These are phyloP conservation scores for Sinelater perroti DNA, from an alignment of 2,888 invertebrate genomes.

Conservation along the genomic window DNA sequence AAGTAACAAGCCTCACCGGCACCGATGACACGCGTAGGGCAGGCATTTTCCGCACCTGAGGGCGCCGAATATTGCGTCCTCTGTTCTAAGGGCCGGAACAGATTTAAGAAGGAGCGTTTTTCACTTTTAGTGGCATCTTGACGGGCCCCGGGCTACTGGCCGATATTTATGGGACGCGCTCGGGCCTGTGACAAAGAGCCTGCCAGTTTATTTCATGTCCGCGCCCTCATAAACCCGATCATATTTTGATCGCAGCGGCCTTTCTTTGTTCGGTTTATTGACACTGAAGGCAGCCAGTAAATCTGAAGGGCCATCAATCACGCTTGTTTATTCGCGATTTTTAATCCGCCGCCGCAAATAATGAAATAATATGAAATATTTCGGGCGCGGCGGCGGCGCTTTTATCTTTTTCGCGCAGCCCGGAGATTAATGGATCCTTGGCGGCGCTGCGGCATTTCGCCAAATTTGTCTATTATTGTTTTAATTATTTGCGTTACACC, in stretches of 20 bases:
- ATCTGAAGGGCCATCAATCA: conserved; percentile 43
- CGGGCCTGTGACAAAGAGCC: conserved; percentile 51
- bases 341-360: conserved; percentile 42
- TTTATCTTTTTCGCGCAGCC: conserved; percentile 41
- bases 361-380: conserved; percentile 44
- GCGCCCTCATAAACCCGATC: conserved; percentile 52
- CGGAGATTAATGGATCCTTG: conserved; percentile 42
- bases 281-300: conserved; percentile 39
- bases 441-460: conserved; percentile 34
- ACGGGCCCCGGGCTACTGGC: conserved; percentile 46
- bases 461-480: conserved; percentile 20
- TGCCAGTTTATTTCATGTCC: conserved; percentile 51
- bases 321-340: conserved; percentile 44
- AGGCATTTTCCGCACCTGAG: conserved; percentile 32
- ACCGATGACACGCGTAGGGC: conserved; percentile 25
- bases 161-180: conserved; percentile 51
- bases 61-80: conserved; percentile 37
- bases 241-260: conserved; percentile 50
- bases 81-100: conserved; percentile 37
- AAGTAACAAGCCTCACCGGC: conserved; percentile 25
- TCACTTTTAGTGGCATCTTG: conserved; percentile 45
- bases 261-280: conserved; percentile 52
- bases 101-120: conserved; percentile 43
- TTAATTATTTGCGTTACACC: conserved; percentile 1
- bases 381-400: conserved; percentile 39